These are phyloP conservation scores for Eledone cirrhosa DNA, from an alignment of 2,888 invertebrate genomes.

Conservation along the genomic window DNA sequence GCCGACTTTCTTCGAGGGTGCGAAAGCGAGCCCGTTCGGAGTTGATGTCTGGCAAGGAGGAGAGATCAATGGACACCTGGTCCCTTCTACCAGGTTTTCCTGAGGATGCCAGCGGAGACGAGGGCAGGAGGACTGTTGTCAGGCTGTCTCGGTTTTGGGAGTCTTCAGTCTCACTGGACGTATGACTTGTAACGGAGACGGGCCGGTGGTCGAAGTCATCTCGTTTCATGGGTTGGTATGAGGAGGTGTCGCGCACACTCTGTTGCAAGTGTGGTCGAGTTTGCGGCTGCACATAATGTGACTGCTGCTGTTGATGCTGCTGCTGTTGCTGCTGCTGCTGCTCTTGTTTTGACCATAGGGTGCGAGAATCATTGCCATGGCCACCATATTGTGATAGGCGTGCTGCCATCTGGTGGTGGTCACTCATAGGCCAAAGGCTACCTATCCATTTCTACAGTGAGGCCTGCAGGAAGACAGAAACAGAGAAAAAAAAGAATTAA, in stretches of 20 bases:
- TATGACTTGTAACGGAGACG: conserved; percentile 26
- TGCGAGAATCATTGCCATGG: conserved; percentile 24
- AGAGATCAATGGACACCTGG: conserved; percentile 32
- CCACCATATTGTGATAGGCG: conserved; percentile 28
- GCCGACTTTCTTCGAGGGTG: conserved; percentile 43
- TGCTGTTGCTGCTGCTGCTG: background rate
- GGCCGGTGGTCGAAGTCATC: conserved; percentile 21
- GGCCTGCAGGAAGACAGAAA: background rate
- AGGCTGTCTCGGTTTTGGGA: conserved; percentile 14
- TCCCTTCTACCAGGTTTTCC: conserved; percentile 19
- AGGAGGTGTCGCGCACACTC: background rate
- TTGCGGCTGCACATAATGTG: background rate
- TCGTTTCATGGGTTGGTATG: conserved; percentile 14
- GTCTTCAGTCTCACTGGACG: conserved; percentile 9
- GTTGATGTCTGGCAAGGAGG: conserved; percentile 17
- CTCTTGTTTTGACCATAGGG: conserved; percentile 21
- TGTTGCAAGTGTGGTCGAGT: background rate
- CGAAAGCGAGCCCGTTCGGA: conserved; percentile 28
- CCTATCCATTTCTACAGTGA: conserved; percentile 12
- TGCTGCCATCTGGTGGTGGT: conserved; percentile 28
- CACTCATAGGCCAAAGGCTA: conserved; percentile 3
- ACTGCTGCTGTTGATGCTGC: background rate
- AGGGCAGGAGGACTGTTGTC: conserved; percentile 26
- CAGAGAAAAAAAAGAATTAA: background rate
- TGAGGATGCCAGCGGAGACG: conserved; percentile 23